Conservation (phyloP, 2,888 invertebrate genomes). For the Furcula furcula region DNA sequence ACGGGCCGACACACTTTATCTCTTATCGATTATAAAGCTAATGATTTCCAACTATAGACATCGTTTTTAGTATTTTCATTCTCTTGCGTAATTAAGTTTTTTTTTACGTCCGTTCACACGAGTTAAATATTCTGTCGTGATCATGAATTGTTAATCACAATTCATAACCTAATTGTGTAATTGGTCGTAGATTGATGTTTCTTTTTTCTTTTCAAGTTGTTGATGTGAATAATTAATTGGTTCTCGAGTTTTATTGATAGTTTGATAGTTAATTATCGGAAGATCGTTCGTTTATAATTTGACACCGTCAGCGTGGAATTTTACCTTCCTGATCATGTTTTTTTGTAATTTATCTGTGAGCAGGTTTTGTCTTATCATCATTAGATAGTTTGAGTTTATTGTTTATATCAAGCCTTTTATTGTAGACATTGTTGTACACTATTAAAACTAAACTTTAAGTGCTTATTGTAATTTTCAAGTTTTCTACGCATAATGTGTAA, state of each 20-base stretch:
- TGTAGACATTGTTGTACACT: too few relatives aligned
- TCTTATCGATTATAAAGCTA: conserved; percentile 67
- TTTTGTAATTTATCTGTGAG: too few relatives aligned
- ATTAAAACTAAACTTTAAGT: too few relatives aligned
- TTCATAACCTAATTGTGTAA: neutral
- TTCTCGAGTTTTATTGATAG: neutral
- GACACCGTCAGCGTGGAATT: too few relatives aligned
- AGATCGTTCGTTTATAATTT: too few relatives aligned
- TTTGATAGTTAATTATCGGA: neutral
- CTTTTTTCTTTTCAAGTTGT: neutral
- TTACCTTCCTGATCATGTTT: too few relatives aligned
- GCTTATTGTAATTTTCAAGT: too few relatives aligned
- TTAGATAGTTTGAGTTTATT: too few relatives aligned
- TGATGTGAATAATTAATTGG: neutral
- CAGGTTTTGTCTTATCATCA: too few relatives aligned
- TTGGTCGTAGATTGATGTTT: neutral
- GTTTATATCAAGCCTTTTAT: too few relatives aligned
- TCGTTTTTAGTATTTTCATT: conserved; percentile 23
- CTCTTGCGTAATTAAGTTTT: conserved; percentile 16
- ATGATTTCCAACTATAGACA: conserved; percentile 54
- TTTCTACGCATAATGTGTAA: too few relatives aligned
- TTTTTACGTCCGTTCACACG: conserved; percentile 13
- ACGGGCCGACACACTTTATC: conserved; percentile 74
- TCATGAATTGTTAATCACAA: conserved; percentile 6
- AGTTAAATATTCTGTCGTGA: conserved; percentile 11